Conservation (phyloP, 2,888 invertebrate genomes). For the Harpalus rubripes region DNA sequence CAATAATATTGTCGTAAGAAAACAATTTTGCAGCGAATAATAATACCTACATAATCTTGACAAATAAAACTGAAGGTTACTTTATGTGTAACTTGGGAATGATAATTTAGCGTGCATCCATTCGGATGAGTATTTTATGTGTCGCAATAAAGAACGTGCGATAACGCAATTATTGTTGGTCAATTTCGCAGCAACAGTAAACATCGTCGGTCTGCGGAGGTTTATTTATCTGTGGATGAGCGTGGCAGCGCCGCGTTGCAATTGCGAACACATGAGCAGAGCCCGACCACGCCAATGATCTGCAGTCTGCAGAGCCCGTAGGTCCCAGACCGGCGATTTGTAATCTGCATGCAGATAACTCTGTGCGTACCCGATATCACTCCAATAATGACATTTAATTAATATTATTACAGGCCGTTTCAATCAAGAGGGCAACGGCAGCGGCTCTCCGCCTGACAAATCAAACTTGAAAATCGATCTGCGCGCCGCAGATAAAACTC, state of each 20-base stretch:
- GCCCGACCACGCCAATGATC: conserved; percentile 2
- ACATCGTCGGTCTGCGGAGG: conserved; percentile 28
- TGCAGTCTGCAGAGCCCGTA: conserved; percentile 1
- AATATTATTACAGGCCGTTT: conserved; percentile 63
- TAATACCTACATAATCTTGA: background rate
- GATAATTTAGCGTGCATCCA: conserved; percentile 18
- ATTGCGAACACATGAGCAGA: conserved; percentile 26
- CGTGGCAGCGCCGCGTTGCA: background rate
- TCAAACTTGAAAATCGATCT: conserved; percentile 57
- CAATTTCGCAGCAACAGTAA: conserved; percentile 39
- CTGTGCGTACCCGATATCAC: conserved; percentile 48
- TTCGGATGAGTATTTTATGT: conserved; percentile 25
- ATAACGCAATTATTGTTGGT: conserved; percentile 50
- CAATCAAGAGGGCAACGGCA: conserved; percentile 48
- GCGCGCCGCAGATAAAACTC: conserved; percentile 39
- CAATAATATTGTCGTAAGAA: conserved; percentile 1
- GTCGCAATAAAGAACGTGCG: conserved; percentile 44
- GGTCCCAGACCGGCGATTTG: conserved; percentile 37
- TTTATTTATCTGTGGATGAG: conserved; percentile 40
- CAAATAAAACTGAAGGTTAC: background rate
- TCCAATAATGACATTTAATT: conserved; percentile 65
- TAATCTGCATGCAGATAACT: conserved; percentile 64
- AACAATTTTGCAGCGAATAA: background rate
- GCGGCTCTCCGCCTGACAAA: conserved; percentile 27
- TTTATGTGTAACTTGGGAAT: background rate